Evolutionary conservation across 2,888 invertebrate species (phyloP).

Genomic region (Oxystoma pomonae): DNA sequence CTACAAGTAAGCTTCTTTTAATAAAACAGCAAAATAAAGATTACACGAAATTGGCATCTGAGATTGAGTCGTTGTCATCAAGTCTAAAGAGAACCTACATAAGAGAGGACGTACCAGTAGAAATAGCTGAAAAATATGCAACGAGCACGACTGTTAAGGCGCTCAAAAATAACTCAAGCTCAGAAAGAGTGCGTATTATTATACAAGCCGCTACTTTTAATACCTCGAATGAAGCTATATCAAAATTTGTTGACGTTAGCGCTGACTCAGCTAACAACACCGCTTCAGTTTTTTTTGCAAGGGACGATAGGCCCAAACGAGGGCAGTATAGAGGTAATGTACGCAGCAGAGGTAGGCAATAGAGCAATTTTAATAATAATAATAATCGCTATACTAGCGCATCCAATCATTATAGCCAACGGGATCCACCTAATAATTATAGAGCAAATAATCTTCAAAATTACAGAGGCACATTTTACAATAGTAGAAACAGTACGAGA

Average conservation of each 20-base stretch:
- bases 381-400: no score
- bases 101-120: conserved; percentile 14
- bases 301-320: not conserved
- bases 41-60: conserved; percentile 4
- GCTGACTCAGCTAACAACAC: not conserved
- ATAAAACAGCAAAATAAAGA: conserved; percentile 10
- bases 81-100: conserved; percentile 11
- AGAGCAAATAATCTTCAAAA: not conserved
- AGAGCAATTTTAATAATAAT: not conserved
- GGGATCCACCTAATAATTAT: not conserved
- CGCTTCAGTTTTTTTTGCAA: not conserved
- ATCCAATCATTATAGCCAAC: not conserved
- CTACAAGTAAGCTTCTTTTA: not conserved
- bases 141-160: conserved; percentile 5
- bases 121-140: conserved; percentile 9
- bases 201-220: conserved; percentile 13
- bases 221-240: conserved; percentile 7
- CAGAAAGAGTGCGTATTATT: conserved; percentile 8
- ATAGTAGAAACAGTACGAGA: not conserved
- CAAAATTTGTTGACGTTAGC: conserved; percentile 14
- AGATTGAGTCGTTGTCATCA: conserved; percentile 8
- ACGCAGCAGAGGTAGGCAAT: not conserved
- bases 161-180: conserved; percentile 2
- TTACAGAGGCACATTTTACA: not conserved
- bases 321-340: not conserved